Evolutionary conservation across 2,113 vertebrate genomes (phyloP).

Genomic region (Atrichornis clamosus): DNA sequence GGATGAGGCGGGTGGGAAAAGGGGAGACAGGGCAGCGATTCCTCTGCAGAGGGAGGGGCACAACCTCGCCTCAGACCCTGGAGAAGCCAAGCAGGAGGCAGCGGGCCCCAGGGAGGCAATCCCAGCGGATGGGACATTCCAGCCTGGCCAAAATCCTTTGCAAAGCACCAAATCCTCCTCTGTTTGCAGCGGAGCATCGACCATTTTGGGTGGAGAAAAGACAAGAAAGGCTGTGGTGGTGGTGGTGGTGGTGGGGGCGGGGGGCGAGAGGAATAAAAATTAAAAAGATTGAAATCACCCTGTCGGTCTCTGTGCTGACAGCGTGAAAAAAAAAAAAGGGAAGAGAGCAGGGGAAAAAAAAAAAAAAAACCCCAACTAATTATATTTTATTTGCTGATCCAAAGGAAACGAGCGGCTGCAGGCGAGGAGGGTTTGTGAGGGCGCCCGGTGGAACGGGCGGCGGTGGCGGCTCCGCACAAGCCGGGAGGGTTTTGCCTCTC

Average conservation of each 20-base stretch:
- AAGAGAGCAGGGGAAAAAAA: no score
- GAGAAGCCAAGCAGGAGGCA: neutral
- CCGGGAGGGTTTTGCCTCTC: neutral
- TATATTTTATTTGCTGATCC: slow-evolving; percentile 24
- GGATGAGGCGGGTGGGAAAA: neutral
- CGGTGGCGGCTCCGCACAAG: neutral
- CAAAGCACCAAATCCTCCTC: neutral
- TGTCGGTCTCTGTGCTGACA: neutral
- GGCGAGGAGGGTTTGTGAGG: neutral
- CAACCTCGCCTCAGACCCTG: neutral
- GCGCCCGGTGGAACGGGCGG: neutral
- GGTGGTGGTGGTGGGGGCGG: neutral
- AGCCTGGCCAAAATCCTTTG: neutral
- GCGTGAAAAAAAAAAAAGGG: neutral
- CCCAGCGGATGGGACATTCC: neutral
- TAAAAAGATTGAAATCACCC: neutral
- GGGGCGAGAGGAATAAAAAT: neutral
- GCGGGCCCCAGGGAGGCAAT: neutral
- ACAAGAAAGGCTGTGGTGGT: neutral
- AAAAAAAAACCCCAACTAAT: neutral
- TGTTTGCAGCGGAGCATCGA: accelerated
- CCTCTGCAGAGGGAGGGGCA: neutral
- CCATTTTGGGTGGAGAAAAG: neutral
- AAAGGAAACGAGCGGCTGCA: neutral
- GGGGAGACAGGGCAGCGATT: accelerated